Evolutionary conservation across 2,888 invertebrate genomes (phyloP).

Genomic region (Latrodectus elegans): DNA sequence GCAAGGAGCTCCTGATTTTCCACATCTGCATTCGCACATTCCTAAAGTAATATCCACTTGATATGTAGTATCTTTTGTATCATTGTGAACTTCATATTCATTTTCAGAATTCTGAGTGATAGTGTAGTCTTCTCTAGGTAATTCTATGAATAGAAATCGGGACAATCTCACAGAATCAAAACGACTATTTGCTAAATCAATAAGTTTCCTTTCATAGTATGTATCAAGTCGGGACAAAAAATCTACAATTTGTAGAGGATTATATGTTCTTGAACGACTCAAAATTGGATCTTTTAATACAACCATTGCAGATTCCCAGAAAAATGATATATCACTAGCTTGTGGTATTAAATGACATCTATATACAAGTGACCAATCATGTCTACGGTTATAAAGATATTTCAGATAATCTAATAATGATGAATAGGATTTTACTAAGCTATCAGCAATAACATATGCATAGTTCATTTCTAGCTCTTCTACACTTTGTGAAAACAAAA

Average conservation of each 20-base stretch:
- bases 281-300: slow-evolving; percentile 63
- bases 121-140: slow-evolving; percentile 60
- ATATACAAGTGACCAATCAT: slow-evolving; percentile 62
- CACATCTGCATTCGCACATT: slow-evolving; percentile 60
- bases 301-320: slow-evolving; percentile 58
- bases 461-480: slow-evolving; percentile 66
- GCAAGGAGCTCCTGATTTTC: slow-evolving; percentile 57
- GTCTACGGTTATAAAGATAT: slow-evolving; percentile 46
- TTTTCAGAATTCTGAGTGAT: slow-evolving; percentile 64
- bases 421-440: slow-evolving; percentile 52
- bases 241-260: slow-evolving; percentile 54
- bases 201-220: slow-evolving; percentile 54
- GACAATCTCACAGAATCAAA: slow-evolving; percentile 55
- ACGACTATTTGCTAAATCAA: slow-evolving; percentile 53
- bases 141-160: slow-evolving; percentile 56
- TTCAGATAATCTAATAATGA: slow-evolving; percentile 47
- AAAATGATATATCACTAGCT: slow-evolving; percentile 38
- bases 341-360: slow-evolving; percentile 35
- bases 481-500: slow-evolving; percentile 55
- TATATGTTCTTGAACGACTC: slow-evolving; percentile 54
- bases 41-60: slow-evolving; percentile 56
- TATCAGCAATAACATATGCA: slow-evolving; percentile 43
- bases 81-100: slow-evolving; percentile 66
- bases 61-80: slow-evolving; percentile 60
- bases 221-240: slow-evolving; percentile 60